phyloP scores from a whole-genome alignment of 2,113 vertebrate species.

The Oreochromis aureus region DNA sequence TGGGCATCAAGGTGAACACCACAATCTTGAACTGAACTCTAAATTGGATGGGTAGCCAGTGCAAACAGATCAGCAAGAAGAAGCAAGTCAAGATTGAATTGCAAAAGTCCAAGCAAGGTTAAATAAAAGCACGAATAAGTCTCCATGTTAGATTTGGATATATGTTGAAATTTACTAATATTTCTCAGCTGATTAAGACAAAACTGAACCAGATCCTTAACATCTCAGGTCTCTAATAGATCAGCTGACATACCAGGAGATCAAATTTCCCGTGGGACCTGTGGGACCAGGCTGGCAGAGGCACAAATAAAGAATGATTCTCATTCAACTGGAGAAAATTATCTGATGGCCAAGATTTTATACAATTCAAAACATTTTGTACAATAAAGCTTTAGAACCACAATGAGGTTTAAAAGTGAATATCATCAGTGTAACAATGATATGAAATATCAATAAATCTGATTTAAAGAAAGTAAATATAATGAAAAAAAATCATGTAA shows the following conservation, averaged over 20 bases:
- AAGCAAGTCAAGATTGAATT: not conserved
- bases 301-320: not conserved
- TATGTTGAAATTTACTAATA: not conserved
- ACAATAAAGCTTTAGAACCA: not conserved
- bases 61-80: not conserved
- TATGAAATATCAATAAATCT: not conserved
- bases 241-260: not conserved
- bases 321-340: not conserved
- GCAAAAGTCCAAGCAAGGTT: not conserved
- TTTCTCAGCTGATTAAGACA: not conserved
- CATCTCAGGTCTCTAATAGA: not conserved
- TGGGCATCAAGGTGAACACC: not conserved
- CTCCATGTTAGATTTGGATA: not conserved
- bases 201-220: not conserved
- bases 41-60: not conserved
- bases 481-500: not conserved
- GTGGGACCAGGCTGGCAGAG: not conserved
- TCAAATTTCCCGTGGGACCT: accelerated
- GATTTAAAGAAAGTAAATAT: not conserved
- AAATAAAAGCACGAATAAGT: not conserved
- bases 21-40: not conserved
- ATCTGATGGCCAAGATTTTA: not conserved
- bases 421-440: not conserved
- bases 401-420: not conserved
- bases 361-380: not conserved